phyloP scores from a whole-genome alignment of 2,113 vertebrate species.

The Prunella fulvescens region DNA sequence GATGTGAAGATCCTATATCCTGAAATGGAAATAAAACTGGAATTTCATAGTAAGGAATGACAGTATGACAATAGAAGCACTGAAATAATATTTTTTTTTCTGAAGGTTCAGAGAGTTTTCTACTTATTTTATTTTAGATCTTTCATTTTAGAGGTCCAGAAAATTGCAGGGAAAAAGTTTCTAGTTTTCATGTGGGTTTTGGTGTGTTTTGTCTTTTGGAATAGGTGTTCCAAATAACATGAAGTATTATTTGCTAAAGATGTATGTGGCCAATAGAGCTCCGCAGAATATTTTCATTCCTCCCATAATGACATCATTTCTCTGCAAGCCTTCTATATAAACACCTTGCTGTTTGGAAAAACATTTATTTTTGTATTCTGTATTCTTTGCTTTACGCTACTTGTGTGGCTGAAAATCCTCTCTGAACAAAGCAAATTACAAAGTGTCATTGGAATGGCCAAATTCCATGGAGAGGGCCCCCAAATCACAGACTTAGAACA shows the following conservation, averaged over 20 bases:
- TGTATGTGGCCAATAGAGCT: not conserved
- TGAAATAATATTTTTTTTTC: not conserved
- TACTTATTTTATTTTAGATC: not conserved
- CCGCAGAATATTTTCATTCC: not conserved
- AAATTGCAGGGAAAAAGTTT: not conserved
- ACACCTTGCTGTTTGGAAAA: slow-evolving; percentile 8
- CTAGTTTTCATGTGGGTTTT: not conserved
- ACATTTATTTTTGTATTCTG: slow-evolving; percentile 47
- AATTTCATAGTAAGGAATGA: not conserved
- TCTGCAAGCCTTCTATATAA: slow-evolving; percentile 30
- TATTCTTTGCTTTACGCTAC: not conserved
- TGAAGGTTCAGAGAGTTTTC: not conserved
- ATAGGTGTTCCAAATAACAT: not conserved
- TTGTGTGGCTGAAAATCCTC: not conserved
- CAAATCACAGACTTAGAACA: slow-evolving; percentile 36
- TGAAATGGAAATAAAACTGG: not conserved
- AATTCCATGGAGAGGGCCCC: not conserved
- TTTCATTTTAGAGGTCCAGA: not conserved
- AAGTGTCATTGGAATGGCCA: slow-evolving; percentile 18
- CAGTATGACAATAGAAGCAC: not conserved
- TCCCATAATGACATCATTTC: slow-evolving; percentile 44
- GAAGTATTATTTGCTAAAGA: not conserved
- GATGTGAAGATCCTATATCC: not conserved
- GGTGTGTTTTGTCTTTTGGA: not conserved
- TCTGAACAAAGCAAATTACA: slow-evolving; percentile 42